Conservation (phyloP, 2,797 vertebrate genomes). For the Pithecia hirsuta region DNA sequence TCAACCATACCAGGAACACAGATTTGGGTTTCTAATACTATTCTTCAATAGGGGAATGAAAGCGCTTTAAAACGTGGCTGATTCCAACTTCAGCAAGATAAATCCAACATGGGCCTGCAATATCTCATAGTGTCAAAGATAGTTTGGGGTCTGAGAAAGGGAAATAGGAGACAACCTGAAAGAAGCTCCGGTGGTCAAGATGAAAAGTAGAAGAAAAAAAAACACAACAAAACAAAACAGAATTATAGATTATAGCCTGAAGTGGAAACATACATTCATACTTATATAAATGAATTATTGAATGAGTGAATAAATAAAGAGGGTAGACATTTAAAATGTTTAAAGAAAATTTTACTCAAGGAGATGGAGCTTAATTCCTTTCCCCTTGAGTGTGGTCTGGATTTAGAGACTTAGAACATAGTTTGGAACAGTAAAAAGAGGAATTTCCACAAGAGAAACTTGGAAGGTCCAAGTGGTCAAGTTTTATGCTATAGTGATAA, state of each 20-base stretch:
- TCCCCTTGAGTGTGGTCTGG: neutral
- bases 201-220: neutral
- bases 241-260: neutral
- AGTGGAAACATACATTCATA: neutral
- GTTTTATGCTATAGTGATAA: neutral
- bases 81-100: neutral
- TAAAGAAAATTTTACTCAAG: neutral
- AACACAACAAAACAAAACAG: neutral
- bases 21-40: neutral
- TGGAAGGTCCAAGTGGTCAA: neutral
- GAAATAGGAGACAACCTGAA: neutral
- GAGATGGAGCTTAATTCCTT: neutral
- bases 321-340: neutral
- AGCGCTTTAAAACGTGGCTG: neutral
- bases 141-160: neutral
- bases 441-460: neutral
- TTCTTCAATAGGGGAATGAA: neutral
- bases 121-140: neutral
- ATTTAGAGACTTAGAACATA: neutral
- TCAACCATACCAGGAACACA: neutral
- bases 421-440: neutral
- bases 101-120: neutral
- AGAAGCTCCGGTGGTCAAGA: neutral
- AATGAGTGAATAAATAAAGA: neutral
- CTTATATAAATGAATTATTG: neutral